Conservation (phyloP, 2,113 vertebrate species). For the Pontoporia blainvillei region DNA sequence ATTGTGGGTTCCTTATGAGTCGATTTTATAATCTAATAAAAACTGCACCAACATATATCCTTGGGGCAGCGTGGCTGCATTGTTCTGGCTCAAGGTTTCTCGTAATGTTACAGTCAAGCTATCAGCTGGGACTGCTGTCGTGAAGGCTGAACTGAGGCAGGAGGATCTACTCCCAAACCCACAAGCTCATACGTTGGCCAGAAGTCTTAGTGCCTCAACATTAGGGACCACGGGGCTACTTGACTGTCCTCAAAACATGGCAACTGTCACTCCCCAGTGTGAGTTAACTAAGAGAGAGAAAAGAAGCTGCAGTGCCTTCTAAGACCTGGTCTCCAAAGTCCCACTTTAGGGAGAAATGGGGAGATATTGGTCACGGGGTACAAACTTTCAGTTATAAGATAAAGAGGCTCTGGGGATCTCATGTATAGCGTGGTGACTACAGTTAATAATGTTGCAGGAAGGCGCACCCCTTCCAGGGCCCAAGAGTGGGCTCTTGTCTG, state of each 20-base stretch:
- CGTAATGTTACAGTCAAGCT: background rate
- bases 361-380: background rate
- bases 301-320: background rate
- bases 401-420: background rate
- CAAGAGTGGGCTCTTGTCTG: too few species aligned
- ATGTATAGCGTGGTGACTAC: background rate
- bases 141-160: background rate
- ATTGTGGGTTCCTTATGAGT: background rate
- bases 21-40: background rate
- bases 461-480: too few species aligned
- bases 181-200: background rate
- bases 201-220: background rate
- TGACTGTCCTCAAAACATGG: background rate
- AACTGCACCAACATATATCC: background rate
- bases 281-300: background rate
- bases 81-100: background rate
- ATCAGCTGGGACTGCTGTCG: background rate
- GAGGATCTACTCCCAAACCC: background rate
- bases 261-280: background rate
- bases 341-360: background rate
- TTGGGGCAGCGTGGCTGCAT: background rate
- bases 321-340: background rate
- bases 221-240: background rate
- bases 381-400: background rate
- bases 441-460: background rate